Evolutionary conservation across 2,888 invertebrate genomes (phyloP), one percentile per base, ranked within the genome.

Genomic region (Cephus pulcher): DNA sequence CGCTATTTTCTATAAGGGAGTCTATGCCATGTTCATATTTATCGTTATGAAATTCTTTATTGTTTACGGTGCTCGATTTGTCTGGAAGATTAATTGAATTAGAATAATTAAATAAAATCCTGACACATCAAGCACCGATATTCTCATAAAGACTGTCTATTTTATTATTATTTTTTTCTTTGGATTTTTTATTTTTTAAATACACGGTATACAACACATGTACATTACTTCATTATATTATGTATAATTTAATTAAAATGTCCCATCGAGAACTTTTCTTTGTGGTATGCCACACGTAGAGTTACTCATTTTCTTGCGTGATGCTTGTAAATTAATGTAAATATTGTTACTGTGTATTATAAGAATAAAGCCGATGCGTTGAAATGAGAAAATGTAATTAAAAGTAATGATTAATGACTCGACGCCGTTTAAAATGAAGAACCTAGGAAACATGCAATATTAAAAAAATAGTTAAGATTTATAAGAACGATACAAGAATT

Each of bases 301-400:
- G 23, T 56, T 23, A 56, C 23, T 56, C 6, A 15, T 23, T 56
- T 56, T 56, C 56, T 9, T 56, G 80, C 80, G 68, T 79, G 80
- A 77, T 30, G 77, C 74, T 77, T 87, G 84, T 88, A 87, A 81
- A 88, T 85, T 71, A 71, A 71, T 34, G 32, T 71, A 71, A 71
- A 33, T 71, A 34, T 71, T 71, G 32, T 71, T 71, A 71, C 71
- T 71, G 71, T 71, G 32, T 34, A 71, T 34, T 23, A 71, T 71
- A 33, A 34, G 23, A 71, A 32, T 71, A 34, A 33, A 33, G 32
- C 23, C 71, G 23, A 15, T 30, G 71, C 30, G 32, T 71, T 71
- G 9, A 56, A 23, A 56, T 9, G 23, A 56, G 0, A 56, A 1
- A 40, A 15, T 56, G 56, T 56, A 56, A 56, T 56, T 56, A 56